phyloP scores from a whole-genome alignment of 2,888 invertebrate species.

The Criorhina ranunculi region DNA sequence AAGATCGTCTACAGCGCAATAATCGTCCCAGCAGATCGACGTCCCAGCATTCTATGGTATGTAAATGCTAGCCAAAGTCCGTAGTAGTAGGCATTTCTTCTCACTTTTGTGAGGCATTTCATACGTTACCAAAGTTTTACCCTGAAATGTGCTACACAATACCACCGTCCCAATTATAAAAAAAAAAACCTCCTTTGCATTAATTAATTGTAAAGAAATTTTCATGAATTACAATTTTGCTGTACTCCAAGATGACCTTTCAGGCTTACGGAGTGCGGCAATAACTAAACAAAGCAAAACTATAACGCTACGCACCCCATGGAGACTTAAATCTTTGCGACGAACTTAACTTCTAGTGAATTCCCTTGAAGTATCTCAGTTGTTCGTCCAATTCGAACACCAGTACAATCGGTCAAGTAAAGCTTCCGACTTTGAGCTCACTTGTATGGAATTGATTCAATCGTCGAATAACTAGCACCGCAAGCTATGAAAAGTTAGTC shows the following conservation, averaged over 20 bases:
- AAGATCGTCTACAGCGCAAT: too few relatives aligned
- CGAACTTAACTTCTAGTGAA: conserved; percentile 32
- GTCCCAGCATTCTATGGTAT: too few relatives aligned
- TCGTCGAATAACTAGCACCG: conserved; percentile 36
- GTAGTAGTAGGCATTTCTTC: too few relatives aligned
- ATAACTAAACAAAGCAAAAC: conserved; percentile 17
- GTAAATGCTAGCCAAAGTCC: too few relatives aligned
- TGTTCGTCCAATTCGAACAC: neutral
- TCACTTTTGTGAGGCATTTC: too few relatives aligned
- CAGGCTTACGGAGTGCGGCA: neutral
- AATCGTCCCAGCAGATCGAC: too few relatives aligned
- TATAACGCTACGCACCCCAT: neutral
- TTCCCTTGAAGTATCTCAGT: conserved; percentile 2
- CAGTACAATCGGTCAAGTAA: conserved; percentile 11
- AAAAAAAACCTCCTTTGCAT: too few relatives aligned
- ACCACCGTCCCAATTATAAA: too few relatives aligned
- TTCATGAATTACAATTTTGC: conserved; percentile 15
- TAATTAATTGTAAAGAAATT: too few relatives aligned
- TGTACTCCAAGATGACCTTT: conserved; percentile 38
- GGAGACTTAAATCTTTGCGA: conserved; percentile 9
- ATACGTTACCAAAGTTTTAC: too few relatives aligned
- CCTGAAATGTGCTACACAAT: too few relatives aligned
- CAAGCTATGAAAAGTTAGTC: conserved; percentile 40
- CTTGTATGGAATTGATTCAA: conserved; percentile 50
- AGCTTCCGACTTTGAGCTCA: conserved; percentile 9